Evolutionary conservation across 1,140 invertebrate genomes (phyloP).

Genomic region (Drosophila ohnishii): DNA sequence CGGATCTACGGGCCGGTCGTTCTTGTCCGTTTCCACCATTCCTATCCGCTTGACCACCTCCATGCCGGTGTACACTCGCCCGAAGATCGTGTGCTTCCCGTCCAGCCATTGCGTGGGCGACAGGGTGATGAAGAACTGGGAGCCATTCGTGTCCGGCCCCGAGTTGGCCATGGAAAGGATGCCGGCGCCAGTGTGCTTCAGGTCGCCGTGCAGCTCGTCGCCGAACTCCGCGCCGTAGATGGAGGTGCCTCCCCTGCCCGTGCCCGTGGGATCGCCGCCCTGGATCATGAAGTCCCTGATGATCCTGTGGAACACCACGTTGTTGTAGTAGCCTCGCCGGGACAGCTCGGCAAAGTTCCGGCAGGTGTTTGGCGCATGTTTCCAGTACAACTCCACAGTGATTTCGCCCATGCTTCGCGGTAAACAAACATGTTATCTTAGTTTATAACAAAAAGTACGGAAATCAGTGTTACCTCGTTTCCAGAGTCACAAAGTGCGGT

Average conservation of each 20-base stretch:
- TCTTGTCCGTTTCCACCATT: slow-evolving; percentile 95
- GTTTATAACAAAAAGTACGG: neutral
- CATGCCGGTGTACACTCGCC: slow-evolving; percentile 94
- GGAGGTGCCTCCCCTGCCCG: slow-evolving; percentile 96
- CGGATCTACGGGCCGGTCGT: slow-evolving; percentile 95
- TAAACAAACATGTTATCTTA: neutral
- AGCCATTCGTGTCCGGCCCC: slow-evolving; percentile 98
- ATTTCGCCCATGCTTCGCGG: slow-evolving; percentile 95
- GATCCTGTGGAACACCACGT: slow-evolving; percentile 97
- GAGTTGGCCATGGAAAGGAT: slow-evolving; percentile 92
- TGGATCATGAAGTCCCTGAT: slow-evolving; percentile 99
- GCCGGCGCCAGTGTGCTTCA: slow-evolving; percentile 95
- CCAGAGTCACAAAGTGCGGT: slow-evolving; percentile 90
- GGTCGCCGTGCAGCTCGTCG: slow-evolving; percentile 97
- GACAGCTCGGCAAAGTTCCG: slow-evolving; percentile 97
- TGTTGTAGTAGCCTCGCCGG: slow-evolving; percentile 97
- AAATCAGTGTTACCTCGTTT: slow-evolving; percentile 88
- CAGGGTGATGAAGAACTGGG: slow-evolving; percentile 99
- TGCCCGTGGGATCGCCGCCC: slow-evolving; percentile 96
- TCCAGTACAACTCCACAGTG: slow-evolving; percentile 97
- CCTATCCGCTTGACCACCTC: slow-evolving; percentile 95
- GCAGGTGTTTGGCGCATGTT: slow-evolving; percentile 97
- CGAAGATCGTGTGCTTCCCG: slow-evolving; percentile 98
- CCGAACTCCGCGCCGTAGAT: slow-evolving; percentile 98
- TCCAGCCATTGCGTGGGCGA: slow-evolving; percentile 99